These are phyloP conservation scores for Pollenia labialis DNA, from an alignment of 2,888 invertebrate genomes.

Conservation along the genomic window DNA sequence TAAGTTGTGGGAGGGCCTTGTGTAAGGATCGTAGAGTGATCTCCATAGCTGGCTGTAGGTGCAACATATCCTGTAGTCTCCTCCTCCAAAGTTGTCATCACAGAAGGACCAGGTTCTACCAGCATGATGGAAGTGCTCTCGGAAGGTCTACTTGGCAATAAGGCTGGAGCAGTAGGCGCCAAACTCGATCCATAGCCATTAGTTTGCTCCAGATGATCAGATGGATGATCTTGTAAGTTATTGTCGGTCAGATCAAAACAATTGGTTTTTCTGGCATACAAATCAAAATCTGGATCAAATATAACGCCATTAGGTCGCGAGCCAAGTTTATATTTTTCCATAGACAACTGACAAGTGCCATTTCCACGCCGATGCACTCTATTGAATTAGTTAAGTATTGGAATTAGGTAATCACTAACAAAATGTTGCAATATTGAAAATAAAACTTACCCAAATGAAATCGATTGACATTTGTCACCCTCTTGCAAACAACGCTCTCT, in stretches of 20 bases:
- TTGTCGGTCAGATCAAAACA: slow-evolving; percentile 84
- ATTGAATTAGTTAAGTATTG: slow-evolving; percentile 74
- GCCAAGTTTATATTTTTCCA: slow-evolving; percentile 84
- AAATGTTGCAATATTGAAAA: slow-evolving; percentile 20
- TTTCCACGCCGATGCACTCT: slow-evolving; percentile 87
- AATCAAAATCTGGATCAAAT: slow-evolving; percentile 87
- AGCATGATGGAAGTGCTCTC: slow-evolving; percentile 78
- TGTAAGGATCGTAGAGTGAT: slow-evolving; percentile 63
- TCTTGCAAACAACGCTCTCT: slow-evolving; percentile 87
- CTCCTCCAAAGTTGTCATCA: slow-evolving; percentile 62
- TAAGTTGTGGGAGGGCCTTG: slow-evolving; percentile 71
- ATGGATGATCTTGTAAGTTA: slow-evolving; percentile 77
- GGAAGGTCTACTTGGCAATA: slow-evolving; percentile 79
- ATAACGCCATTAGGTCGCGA: slow-evolving; percentile 85
- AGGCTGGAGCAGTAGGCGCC: slow-evolving; percentile 76
- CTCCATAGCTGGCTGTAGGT: slow-evolving; percentile 74
- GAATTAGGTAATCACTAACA: slow-evolving; percentile 73
- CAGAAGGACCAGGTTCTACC: slow-evolving; percentile 79
- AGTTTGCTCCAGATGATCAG: slow-evolving; percentile 48
- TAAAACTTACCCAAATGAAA: slow-evolving; percentile 87
- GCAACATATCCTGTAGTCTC: slow-evolving; percentile 65
- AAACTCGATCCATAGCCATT: slow-evolving; percentile 71
- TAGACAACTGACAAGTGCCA: slow-evolving; percentile 86
- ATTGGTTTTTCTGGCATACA: slow-evolving; percentile 86
- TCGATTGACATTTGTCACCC: slow-evolving; percentile 86